A percentile compares a stretch with the other conserved stretches of the same genome.
Conservation (phyloP, 92 coral and sea anemone genomes). For the Pocillopora meandrina region DNA sequence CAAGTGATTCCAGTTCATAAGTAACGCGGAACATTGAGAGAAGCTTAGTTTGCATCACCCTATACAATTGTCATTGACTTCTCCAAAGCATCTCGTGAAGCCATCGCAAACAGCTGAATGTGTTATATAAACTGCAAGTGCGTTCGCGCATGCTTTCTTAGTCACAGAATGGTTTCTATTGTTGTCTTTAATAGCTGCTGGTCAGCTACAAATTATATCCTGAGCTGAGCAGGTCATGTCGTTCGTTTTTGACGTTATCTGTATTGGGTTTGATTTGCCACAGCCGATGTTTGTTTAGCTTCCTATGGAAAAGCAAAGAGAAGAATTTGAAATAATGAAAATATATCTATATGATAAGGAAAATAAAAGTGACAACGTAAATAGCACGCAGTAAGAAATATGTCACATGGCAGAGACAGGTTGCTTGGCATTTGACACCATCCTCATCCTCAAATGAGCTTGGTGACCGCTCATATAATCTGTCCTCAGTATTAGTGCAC, state of each 20-base stretch:
- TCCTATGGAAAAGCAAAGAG: too few relatives aligned
- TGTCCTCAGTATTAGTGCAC: too few relatives aligned
- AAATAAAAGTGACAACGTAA: too few relatives aligned
- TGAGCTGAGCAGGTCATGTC: neutral
- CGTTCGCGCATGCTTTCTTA: neutral
- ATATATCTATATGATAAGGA: too few relatives aligned
- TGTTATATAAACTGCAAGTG: neutral
- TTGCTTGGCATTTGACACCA: too few relatives aligned
- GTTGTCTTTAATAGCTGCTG: neutral
- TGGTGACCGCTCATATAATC: too few relatives aligned
- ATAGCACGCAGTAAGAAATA: too few relatives aligned
- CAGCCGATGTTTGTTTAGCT: neutral
- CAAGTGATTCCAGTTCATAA: conserved; percentile 78
- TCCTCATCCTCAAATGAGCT: too few relatives aligned
- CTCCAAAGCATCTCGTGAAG: neutral
- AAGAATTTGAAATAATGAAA: too few relatives aligned
- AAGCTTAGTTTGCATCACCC: neutral
- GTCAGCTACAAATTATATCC: neutral
- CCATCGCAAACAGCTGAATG: neutral
- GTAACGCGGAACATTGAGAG: neutral
- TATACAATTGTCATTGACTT: neutral
- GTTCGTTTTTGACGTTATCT: neutral
- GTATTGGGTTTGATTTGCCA: too few relatives aligned
- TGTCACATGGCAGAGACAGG: too few relatives aligned
- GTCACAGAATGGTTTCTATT: neutral